Percentiles rank a stretch among this genome's conserved stretches.
Evolutionary conservation across 2,113 vertebrate species (phyloP).

Genomic region (Cercocebus atys): DNA sequence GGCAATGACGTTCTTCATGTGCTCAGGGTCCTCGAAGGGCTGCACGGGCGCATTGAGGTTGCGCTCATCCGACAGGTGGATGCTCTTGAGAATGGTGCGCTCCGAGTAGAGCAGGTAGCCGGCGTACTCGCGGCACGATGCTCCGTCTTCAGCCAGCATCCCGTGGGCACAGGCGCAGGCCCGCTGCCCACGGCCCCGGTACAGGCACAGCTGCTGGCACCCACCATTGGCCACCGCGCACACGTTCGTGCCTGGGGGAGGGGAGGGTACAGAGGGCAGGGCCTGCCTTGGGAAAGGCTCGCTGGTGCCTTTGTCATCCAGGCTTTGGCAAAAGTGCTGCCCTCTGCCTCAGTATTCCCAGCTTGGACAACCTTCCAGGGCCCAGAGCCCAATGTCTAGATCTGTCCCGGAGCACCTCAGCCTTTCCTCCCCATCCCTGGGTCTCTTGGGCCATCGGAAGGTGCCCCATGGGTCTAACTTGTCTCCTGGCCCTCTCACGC

Average conservation of each 20-base stretch:
- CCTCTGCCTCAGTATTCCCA: not conserved
- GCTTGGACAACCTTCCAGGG: not conserved
- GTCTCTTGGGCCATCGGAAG: not conserved
- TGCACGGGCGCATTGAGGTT: conserved; percentile 97
- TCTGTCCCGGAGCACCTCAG: not conserved
- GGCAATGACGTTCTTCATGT: conserved; percentile 99
- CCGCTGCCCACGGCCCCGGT: conserved; percentile 86
- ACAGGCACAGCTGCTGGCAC: conserved; percentile 97
- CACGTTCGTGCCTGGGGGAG: conserved; percentile 91
- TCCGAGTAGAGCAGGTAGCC: conserved; percentile 98
- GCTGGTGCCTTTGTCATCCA: not conserved
- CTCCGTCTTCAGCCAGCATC: conserved; percentile 93
- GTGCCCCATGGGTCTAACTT: too few relatives aligned
- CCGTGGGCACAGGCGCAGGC: conserved; percentile 97
- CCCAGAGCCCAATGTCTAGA: too few relatives aligned
- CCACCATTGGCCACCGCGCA: conserved; percentile 93
- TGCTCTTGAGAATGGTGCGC: conserved; percentile 97
- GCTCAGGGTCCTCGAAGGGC: conserved; percentile 96
- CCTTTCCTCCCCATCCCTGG: not conserved
- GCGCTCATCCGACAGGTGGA: conserved; percentile 96
- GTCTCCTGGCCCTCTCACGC: not conserved
- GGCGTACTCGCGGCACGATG: conserved; percentile 94
- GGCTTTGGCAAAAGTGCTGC: not conserved
- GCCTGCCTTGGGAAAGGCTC: not conserved
- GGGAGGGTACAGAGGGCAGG: not conserved